These are phyloP conservation scores for Semotilus atromaculatus DNA, from an alignment of 2,797 vertebrate genomes.

Conservation along the genomic window DNA sequence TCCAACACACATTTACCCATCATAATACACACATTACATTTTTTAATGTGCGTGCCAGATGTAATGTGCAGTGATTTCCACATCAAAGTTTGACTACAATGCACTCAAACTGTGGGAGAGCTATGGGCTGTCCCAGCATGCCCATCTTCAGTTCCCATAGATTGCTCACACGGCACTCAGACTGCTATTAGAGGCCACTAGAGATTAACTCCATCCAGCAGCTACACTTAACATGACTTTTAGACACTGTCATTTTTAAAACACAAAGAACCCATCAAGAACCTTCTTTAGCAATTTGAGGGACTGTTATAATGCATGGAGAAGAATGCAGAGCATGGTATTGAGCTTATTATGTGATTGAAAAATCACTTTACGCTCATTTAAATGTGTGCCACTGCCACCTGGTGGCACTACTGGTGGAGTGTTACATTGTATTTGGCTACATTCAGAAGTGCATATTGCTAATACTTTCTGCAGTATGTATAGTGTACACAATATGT, in stretches of 20 bases:
- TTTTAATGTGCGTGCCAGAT: background rate
- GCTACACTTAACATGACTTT: slow-evolving; percentile 61
- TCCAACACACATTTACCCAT: background rate
- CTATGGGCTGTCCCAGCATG: slow-evolving; percentile 14
- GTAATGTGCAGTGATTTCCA: background rate
- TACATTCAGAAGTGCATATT: background rate
- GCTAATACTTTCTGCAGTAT: background rate
- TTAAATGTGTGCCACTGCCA: slow-evolving; percentile 61
- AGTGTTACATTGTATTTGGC: background rate
- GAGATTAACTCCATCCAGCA: slow-evolving; percentile 39
- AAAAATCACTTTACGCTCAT: background rate
- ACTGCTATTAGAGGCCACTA: slow-evolving; percentile 47
- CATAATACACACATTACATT: background rate
- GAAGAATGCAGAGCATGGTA: background rate
- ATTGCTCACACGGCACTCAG: slow-evolving; percentile 21
- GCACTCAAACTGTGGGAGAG: background rate
- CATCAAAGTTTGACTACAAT: background rate
- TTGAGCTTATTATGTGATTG: background rate
- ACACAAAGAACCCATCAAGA: slow-evolving; percentile 14
- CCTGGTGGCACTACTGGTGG: slow-evolving; percentile 64
- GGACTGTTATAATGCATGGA: background rate
- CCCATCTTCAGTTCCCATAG: slow-evolving; percentile 20
- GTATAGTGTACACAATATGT: background rate
- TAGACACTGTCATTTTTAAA: slow-evolving; percentile 57
- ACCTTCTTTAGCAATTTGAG: background rate